These are phyloP conservation scores for Cosmopolites sordidus DNA, from an alignment of 2,888 invertebrate genomes.

Conservation along the genomic window DNA sequence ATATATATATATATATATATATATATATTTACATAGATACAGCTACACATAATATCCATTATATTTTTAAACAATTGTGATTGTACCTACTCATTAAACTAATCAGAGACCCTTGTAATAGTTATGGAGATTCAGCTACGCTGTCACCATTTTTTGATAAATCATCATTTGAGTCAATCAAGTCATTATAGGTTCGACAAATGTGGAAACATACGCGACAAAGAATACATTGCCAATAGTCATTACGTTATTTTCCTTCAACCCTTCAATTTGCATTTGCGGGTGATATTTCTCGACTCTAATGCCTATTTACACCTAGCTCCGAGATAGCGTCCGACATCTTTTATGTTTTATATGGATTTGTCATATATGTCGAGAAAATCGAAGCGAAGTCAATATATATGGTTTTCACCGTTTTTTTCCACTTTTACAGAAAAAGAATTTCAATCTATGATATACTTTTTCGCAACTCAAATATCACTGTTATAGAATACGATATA, in stretches of 20 bases:
- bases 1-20: too few relatives aligned
- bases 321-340: conserved; percentile 13
- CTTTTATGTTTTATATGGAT: conserved; percentile 19
- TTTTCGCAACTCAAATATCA: too few relatives aligned
- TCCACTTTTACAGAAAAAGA: too few relatives aligned
- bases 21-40: too few relatives aligned
- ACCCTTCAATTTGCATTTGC: conserved; percentile 41
- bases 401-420: not conserved
- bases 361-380: conserved; percentile 10
- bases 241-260: conserved; percentile 24
- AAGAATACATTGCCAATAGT: conserved; percentile 12
- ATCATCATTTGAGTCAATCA: conserved; percentile 6
- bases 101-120: too few relatives aligned
- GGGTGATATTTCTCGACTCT: conserved; percentile 41
- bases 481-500: too few relatives aligned
- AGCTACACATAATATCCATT: too few relatives aligned
- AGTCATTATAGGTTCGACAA: conserved; percentile 7
- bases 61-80: too few relatives aligned
- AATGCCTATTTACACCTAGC: conserved; percentile 39
- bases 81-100: too few relatives aligned
- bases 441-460: too few relatives aligned
- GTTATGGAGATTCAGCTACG: too few relatives aligned
- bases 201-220: conserved; percentile 6
- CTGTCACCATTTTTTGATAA: too few relatives aligned
- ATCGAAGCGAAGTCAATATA: conserved; percentile 9